phyloP scores from a whole-genome alignment of 2,797 vertebrate genomes.

The Mormyrops attenuatus region DNA sequence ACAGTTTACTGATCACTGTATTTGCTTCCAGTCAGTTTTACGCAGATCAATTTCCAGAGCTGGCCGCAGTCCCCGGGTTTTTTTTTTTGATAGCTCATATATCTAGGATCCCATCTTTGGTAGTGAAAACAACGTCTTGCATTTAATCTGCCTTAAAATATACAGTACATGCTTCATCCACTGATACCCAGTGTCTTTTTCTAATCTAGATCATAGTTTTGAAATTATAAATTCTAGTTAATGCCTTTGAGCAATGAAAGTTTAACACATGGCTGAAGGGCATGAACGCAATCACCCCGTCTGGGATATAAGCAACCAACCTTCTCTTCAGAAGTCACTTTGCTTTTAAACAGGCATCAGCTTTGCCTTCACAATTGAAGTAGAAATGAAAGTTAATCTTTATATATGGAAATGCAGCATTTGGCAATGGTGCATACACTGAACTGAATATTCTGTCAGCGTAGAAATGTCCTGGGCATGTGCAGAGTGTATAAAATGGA shows the following conservation, averaged over 20 bases:
- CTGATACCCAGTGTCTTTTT: not conserved
- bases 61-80: not conserved
- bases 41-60: not conserved
- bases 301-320: not conserved
- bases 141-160: not conserved
- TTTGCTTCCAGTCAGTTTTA: not conserved
- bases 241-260: not conserved
- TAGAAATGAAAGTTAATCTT: not conserved
- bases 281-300: not conserved
- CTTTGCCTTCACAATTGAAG: not conserved
- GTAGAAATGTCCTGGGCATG: not conserved
- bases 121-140: not conserved
- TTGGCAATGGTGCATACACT: not conserved
- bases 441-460: not conserved
- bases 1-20: not conserved
- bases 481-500: not conserved
- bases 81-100: not conserved
- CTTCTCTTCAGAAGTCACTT: not conserved
- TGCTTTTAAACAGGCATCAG: not conserved
- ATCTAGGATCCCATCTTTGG: not conserved
- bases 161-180: not conserved
- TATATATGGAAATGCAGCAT: not conserved
- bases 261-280: not conserved
- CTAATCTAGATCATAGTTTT: not conserved
- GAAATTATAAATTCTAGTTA: not conserved